phyloP scores from a whole-genome alignment of 2,888 invertebrate genomes.

The Coelogynopora nodosa region DNA sequence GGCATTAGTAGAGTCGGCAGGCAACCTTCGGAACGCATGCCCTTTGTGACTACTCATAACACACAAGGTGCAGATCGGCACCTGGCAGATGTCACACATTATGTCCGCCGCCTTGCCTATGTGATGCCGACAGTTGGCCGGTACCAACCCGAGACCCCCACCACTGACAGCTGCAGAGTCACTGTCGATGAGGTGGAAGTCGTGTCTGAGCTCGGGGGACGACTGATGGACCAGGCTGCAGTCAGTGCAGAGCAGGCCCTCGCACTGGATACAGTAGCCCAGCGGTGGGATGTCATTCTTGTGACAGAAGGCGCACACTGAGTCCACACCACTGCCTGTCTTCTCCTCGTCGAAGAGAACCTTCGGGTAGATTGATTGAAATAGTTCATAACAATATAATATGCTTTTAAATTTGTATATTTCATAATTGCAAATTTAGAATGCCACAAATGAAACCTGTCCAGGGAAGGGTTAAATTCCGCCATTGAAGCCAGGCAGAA shows the following conservation, averaged over 20 bases:
- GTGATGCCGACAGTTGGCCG: background rate
- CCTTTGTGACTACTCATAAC: background rate
- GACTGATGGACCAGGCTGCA: background rate
- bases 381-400: too few species aligned
- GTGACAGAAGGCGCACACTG: background rate
- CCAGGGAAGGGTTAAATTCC: too few species aligned
- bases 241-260: background rate
- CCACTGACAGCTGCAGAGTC: background rate
- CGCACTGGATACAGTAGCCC: background rate
- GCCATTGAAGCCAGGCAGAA: too few species aligned
- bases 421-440: too few species aligned
- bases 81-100: background rate
- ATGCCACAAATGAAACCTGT: too few species aligned
- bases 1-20: background rate
- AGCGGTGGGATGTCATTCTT: background rate
- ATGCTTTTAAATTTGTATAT: too few species aligned
- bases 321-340: background rate
- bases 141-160: too few species aligned
- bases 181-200: background rate
- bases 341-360: background rate
- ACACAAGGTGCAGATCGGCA: background rate
- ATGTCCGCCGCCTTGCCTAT: background rate
- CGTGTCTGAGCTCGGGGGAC: background rate
- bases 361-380: too few species aligned
- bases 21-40: background rate